phyloP scores from a whole-genome alignment of 2,113 vertebrate species.

The Camelus bactrianus region DNA sequence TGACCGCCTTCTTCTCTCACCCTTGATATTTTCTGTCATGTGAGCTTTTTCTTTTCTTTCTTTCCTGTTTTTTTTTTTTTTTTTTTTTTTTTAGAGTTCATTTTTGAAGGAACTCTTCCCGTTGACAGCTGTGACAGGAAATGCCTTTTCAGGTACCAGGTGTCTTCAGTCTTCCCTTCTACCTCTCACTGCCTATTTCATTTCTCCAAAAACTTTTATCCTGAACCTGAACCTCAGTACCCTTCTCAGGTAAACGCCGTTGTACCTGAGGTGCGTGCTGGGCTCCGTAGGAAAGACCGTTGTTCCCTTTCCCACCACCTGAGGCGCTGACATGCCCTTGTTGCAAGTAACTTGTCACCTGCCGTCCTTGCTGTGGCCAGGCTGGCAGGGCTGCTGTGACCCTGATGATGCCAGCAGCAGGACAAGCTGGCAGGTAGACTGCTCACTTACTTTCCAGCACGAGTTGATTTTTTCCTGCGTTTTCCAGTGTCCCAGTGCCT shows the following conservation, averaged over 20 bases:
- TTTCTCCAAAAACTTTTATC: background rate
- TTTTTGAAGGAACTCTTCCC: background rate
- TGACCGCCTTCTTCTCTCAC: background rate
- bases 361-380: background rate
- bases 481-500: background rate
- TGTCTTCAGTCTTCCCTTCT: background rate
- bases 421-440: background rate
- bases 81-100: background rate
- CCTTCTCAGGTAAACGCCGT: background rate
- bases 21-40: background rate
- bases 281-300: background rate
- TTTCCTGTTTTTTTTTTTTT: background rate
- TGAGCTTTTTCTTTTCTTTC: background rate
- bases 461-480: background rate
- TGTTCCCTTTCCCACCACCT: background rate
- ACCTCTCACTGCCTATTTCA: background rate
- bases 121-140: background rate
- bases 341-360: fast-evolving
- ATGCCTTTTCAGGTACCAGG: background rate
- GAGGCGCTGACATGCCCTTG: background rate
- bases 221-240: background rate
- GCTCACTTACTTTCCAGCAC: background rate
- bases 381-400: background rate
- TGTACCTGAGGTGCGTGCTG: background rate
- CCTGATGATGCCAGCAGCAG: background rate